These are phyloP conservation scores for Andrena bucephala DNA, from an alignment of 2,888 invertebrate genomes.

Conservation along the genomic window DNA sequence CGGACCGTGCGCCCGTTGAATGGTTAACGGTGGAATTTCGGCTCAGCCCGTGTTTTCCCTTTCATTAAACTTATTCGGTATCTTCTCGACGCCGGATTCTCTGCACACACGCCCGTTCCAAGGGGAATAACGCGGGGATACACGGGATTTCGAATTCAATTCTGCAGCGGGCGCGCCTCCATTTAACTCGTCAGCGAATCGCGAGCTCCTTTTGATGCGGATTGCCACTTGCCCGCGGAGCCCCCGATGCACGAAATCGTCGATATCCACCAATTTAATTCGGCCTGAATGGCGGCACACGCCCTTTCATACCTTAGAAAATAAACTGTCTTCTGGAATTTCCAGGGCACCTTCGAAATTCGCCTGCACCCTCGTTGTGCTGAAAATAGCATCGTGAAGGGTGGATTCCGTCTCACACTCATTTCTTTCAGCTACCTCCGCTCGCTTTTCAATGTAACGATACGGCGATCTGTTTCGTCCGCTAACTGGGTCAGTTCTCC, in stretches of 20 bases:
- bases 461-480: not conserved
- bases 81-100: not conserved
- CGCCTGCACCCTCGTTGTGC: not conserved
- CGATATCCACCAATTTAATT: conserved; percentile 15
- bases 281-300: not conserved
- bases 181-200: conserved; percentile 18
- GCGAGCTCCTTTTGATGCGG: not conserved
- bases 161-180: not conserved
- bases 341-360: not conserved
- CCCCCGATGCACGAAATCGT: not conserved
- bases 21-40: conserved; percentile 20
- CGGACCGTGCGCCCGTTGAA: conserved; percentile 5
- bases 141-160: conserved; percentile 31
- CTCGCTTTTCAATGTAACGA: not conserved
- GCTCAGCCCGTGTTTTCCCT: conserved; percentile 22
- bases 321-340: not conserved
- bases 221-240: not conserved
- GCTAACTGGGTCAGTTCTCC: not conserved
- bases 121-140: conserved; percentile 11
- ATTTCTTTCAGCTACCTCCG: not conserved
- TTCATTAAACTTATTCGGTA: conserved; percentile 51
- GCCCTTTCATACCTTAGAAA: not conserved
- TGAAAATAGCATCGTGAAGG: not conserved
- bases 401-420: not conserved
- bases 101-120: not conserved